These are phyloP conservation scores for Buathra laborator DNA, from an alignment of 2,888 invertebrate species.

Conservation along the genomic window DNA sequence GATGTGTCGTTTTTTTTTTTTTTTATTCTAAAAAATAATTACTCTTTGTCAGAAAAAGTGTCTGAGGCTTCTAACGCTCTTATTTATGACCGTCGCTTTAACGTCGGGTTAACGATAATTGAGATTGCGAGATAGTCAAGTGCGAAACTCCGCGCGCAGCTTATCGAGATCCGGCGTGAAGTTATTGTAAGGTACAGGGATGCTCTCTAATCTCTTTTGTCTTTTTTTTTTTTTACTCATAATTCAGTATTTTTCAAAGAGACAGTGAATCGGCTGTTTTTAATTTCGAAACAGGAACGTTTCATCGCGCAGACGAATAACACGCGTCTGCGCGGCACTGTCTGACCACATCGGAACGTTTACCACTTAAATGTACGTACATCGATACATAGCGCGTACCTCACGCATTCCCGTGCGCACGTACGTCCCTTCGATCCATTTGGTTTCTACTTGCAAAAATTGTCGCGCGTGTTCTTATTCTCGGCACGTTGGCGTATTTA, in stretches of 20 bases:
- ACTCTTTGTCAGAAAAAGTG: too few species aligned
- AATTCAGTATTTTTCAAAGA: neutral
- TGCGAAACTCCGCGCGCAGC: too few species aligned
- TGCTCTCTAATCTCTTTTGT: neutral
- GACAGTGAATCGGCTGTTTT: neutral
- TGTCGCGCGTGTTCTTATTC: neutral
- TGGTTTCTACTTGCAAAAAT: neutral
- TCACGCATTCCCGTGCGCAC: too few species aligned
- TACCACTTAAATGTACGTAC: slow-evolving; percentile 2
- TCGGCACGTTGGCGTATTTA: too few species aligned
- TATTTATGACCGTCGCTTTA: too few species aligned
- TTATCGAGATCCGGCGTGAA: too few species aligned
- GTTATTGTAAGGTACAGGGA: too few species aligned
- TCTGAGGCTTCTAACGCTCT: too few species aligned
- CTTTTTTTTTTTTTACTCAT: neutral
- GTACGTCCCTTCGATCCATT: neutral
- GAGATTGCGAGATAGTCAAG: too few species aligned
- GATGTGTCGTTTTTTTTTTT: too few species aligned
- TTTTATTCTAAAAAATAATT: too few species aligned
- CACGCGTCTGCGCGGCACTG: neutral
- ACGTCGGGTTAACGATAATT: too few species aligned
- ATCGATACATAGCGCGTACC: neutral
- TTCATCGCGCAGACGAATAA: neutral
- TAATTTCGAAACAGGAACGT: neutral
- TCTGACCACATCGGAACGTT: neutral